Percentiles rank a stretch among this genome's conserved stretches.
phyloP scores from a whole-genome alignment of 2,888 invertebrate species.

The Pyralis farinalis region DNA sequence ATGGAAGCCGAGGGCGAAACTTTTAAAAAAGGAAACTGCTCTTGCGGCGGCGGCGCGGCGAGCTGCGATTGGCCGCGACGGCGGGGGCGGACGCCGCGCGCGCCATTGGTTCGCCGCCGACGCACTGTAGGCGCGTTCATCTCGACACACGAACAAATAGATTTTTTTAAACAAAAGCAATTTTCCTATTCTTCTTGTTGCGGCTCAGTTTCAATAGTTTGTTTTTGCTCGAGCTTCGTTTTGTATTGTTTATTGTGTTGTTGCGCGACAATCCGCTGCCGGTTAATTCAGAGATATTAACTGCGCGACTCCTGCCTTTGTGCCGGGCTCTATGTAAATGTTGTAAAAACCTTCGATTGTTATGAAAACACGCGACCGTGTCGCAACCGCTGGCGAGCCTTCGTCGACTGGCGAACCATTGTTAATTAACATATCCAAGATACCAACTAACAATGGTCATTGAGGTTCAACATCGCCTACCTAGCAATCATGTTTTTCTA shows the following conservation, averaged over 20 bases:
- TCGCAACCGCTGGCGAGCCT: conserved; percentile 39
- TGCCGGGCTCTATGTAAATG: conserved; percentile 57
- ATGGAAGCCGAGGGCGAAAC: conserved; percentile 76
- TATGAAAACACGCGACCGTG: conserved; percentile 53
- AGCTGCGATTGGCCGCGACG: conserved; percentile 57
- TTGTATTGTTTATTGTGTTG: conserved; percentile 76
- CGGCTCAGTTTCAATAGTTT: conserved; percentile 69
- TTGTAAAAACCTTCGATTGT: conserved; percentile 69
- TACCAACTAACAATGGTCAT: conserved; percentile 46
- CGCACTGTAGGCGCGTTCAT: conserved; percentile 71
- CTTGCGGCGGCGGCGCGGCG: conserved; percentile 49
- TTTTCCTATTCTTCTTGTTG: conserved; percentile 81
- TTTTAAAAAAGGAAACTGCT: conserved; percentile 80
- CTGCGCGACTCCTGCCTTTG: conserved; percentile 53
- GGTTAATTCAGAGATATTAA: conserved; percentile 75
- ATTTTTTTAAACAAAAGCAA: conserved; percentile 80
- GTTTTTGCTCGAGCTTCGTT: conserved; percentile 70
- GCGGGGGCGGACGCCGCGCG: conserved; percentile 64
- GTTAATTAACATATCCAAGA: conserved; percentile 57
- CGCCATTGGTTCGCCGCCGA: conserved; percentile 61
- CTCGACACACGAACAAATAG: conserved; percentile 76
- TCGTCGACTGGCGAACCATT: conserved; percentile 29
- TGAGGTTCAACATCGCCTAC: conserved; percentile 15
- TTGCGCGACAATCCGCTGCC: conserved; percentile 74
- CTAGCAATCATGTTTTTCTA: conserved; percentile 13